Evolutionary conservation across 2,113 vertebrate species (phyloP), one percentile per base, ranked within the genome.

Genomic region (Neodontobutis hainanensis): DNA sequence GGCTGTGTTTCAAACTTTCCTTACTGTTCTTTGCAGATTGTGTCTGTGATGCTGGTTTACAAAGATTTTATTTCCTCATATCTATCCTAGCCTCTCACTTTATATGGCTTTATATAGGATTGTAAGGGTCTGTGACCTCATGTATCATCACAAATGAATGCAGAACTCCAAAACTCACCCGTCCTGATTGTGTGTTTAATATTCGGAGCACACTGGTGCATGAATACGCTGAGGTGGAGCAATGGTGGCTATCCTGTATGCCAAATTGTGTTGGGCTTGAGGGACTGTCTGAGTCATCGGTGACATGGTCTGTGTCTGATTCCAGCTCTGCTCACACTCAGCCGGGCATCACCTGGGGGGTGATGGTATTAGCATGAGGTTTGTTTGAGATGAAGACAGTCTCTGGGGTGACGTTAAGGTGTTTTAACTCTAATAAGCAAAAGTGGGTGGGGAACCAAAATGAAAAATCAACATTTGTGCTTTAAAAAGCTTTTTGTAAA

Each of bases 201-300:
- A 86, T 87, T 77, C 85, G 48, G 35, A 16, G 61, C 78, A 81
- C 80, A 74, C 43, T 1, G 44, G 19, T 65, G 32, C 52, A 61
- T 75, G 78, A 78, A 82, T 84, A 76, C 78, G 84, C 81, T 64
- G 82, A 87, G 85, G 81, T 70, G 74, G 56, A 80, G 72, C 50
- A 52, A 68, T 68, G 68, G 68, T 72, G 52, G 77, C 78, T 73
- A 66, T 85, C 84, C 76, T 82, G 73, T 59, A 58, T 19, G 66
- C 73, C 82, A 85, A 83, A 88, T 82, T 84, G 81, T 71, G 82
- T 77, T 86, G 79, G 77, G 73, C 81, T 79, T 87, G 70, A 85
- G 88, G 85, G 82, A 84, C 80, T 40, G 70, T 78, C 76, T 88
- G 86, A 85, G 77, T 84, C 83, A 87, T 80, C 73, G 60, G 61